Evolutionary conservation across 2,113 vertebrate species (phyloP).

Genomic region (Oncorhynchus nerka): DNA sequence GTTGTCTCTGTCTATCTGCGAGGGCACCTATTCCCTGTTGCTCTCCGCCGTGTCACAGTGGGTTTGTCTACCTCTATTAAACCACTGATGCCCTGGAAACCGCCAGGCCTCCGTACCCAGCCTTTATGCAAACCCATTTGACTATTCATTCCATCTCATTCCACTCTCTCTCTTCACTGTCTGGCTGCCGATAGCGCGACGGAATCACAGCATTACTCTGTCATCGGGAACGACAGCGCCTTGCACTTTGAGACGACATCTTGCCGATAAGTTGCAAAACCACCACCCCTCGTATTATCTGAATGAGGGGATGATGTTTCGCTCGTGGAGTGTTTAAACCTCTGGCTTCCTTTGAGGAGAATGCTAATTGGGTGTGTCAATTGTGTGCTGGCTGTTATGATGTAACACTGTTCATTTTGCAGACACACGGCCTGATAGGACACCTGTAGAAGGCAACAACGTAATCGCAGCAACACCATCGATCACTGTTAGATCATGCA

Average conservation of each 20-base stretch:
- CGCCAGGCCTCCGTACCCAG: neutral
- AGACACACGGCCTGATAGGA: too few species aligned
- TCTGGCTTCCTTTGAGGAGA: neutral
- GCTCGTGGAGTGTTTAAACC: neutral
- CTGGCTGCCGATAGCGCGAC: constrained; percentile 15
- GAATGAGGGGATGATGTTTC: neutral
- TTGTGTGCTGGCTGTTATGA: neutral
- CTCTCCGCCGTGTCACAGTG: constrained; percentile 45
- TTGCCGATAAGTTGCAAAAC: neutral
- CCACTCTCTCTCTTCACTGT: constrained; percentile 26
- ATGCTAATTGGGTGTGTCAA: neutral
- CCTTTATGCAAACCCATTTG: too few species aligned
- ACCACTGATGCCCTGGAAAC: constrained; percentile 33
- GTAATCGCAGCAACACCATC: too few species aligned
- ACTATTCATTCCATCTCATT: too few species aligned
- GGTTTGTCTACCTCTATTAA: constrained; percentile 62
- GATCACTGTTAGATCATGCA: too few species aligned
- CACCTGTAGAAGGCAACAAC: too few species aligned
- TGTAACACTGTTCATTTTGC: too few species aligned
- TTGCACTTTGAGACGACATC: neutral
- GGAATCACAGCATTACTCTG: neutral
- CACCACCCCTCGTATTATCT: neutral
- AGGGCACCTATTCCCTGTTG: constrained; percentile 52
- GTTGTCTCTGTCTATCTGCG: constrained; percentile 49
- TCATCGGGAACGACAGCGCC: neutral